Conservation (phyloP, 2,113 vertebrate genomes). For the Petaurus breviceps region DNA sequence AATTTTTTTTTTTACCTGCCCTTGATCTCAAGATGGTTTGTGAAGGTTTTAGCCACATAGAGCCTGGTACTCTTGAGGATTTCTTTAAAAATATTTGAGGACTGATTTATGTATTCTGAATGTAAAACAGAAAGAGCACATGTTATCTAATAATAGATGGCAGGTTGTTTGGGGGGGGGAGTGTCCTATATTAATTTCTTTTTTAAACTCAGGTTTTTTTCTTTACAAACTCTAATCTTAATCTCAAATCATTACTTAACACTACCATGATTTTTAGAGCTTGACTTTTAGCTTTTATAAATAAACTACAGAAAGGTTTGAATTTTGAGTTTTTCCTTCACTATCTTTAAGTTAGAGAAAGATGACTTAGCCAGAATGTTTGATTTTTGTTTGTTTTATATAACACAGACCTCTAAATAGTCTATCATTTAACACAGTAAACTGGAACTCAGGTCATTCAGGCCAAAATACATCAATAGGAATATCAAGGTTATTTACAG, state of each 20-base stretch:
- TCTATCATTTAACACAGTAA: neutral
- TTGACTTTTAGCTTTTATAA: slow-evolving; percentile 45
- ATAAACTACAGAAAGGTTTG: neutral
- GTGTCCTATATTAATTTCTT: neutral
- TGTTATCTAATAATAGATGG: neutral
- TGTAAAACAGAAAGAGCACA: neutral
- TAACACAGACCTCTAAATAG: neutral
- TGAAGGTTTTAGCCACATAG: neutral
- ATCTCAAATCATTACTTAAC: slow-evolving; percentile 32
- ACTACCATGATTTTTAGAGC: slow-evolving; percentile 4
- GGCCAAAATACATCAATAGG: slow-evolving; percentile 22
- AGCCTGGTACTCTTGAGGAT: neutral
- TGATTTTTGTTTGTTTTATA: slow-evolving; percentile 24
- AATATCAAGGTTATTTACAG: neutral
- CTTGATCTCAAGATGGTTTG: slow-evolving; percentile 22
- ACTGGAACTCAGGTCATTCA: neutral
- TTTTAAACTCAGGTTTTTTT: slow-evolving; percentile 1
- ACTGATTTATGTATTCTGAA: slow-evolving; percentile 35
- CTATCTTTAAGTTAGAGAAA: slow-evolving; percentile 46
- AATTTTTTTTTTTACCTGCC: slow-evolving; percentile 37
- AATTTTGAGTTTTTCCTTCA: neutral
- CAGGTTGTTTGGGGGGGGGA: neutral
- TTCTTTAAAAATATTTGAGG: neutral
- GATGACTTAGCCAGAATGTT: slow-evolving; percentile 49
- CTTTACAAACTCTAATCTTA: slow-evolving; percentile 50